phyloP scores from a whole-genome alignment of 1,140 invertebrate genomes.

The Dreissena rostriformis region DNA sequence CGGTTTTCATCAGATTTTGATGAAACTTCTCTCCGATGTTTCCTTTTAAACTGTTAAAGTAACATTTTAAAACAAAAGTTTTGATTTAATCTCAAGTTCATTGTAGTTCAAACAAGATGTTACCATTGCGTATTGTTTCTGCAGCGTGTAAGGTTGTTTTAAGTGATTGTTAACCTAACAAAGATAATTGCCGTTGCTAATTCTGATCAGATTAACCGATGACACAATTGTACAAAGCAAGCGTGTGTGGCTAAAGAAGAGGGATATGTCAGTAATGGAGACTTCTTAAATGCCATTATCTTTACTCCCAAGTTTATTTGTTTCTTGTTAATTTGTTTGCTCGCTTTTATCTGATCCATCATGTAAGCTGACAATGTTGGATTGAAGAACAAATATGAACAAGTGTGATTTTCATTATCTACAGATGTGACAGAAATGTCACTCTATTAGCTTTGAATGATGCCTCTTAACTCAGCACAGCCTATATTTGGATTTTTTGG shows the following conservation, averaged over 20 bases:
- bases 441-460: too few relatives aligned
- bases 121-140: neutral
- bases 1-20: neutral
- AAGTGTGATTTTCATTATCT: too few relatives aligned
- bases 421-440: too few relatives aligned
- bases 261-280: neutral
- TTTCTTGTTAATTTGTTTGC: conserved; percentile 1
- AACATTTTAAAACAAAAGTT: conserved; percentile 9
- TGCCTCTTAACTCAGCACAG: too few relatives aligned
- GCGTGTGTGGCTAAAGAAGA: neutral
- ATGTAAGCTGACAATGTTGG: neutral
- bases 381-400: too few relatives aligned
- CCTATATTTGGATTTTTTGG: too few relatives aligned
- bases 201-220: neutral
- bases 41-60: neutral
- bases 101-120: neutral
- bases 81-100: neutral
- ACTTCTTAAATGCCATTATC: neutral
- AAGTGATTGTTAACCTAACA: neutral
- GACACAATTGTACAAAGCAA: neutral
- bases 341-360: neutral
- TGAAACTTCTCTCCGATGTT: neutral
- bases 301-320: neutral
- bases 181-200: too few relatives aligned
- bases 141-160: neutral